Percentiles rank a stretch among this genome's conserved stretches.
phyloP scores from a whole-genome alignment of 2,888 invertebrate species.

The Erebia palarica region DNA sequence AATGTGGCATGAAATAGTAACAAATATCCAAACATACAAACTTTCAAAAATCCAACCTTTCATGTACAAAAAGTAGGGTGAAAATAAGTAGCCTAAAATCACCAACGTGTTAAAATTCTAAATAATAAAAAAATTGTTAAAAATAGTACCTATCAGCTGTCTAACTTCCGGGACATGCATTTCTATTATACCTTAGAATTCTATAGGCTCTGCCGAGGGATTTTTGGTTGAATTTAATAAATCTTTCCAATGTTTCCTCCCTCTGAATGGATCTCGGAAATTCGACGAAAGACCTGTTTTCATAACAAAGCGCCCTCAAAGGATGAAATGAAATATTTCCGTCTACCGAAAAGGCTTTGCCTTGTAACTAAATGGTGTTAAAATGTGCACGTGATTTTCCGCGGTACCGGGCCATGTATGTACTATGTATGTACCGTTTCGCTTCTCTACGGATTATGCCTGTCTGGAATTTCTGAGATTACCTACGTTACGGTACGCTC shows the following conservation, averaged over 20 bases:
- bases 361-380: constrained; percentile 42
- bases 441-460: constrained; percentile 15
- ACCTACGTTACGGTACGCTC: not conserved
- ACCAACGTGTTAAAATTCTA: no score
- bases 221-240: constrained; percentile 62
- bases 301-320: constrained; percentile 56
- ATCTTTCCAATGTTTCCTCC: constrained; percentile 60
- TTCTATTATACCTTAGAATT: no score
- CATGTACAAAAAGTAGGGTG: no score
- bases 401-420: constrained; percentile 7
- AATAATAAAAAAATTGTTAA: no score
- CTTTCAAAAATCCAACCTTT: no score
- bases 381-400: constrained; percentile 53
- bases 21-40: no score
- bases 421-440: constrained; percentile 7
- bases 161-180: no score
- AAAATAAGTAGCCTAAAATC: no score
- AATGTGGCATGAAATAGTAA: no score
- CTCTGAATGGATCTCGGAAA: constrained; percentile 54
- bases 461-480: constrained; percentile 28
- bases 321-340: constrained; percentile 61
- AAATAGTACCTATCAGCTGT: no score
- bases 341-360: constrained; percentile 41
- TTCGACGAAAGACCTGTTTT: constrained; percentile 55
- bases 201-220: constrained; percentile 35